Conservation (phyloP, 2,113 vertebrate genomes). For the Etheostoma spectabile region DNA sequence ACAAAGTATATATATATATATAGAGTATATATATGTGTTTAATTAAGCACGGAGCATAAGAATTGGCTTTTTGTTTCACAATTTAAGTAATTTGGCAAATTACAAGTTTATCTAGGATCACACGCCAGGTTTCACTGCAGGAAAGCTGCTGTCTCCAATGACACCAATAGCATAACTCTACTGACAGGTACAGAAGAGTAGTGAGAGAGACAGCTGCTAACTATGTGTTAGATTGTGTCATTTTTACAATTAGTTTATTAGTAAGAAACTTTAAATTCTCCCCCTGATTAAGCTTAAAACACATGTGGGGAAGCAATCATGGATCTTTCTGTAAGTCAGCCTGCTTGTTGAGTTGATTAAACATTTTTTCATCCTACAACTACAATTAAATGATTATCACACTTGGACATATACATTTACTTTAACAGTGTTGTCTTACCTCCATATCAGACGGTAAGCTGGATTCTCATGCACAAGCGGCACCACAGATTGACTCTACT, state of each 20-base stretch:
- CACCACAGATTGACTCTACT: constrained; percentile 91
- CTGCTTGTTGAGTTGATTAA: neutral
- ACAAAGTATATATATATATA: neutral
- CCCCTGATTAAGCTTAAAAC: neutral
- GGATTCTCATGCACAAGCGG: constrained; percentile 90
- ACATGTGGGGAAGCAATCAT: neutral
- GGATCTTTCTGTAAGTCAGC: neutral
- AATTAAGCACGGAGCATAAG: neutral
- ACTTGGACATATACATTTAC: neutral
- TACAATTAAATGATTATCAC: neutral
- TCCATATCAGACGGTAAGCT: constrained; percentile 91
- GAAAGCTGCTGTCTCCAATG: no score
- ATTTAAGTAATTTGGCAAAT: no score
- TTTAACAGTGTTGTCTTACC: constrained; percentile 78
- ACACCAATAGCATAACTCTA: no score
- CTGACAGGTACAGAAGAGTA: no score
- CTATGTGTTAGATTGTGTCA: no score
- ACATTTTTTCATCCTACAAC: neutral
- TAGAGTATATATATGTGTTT: no score
- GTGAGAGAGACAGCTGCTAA: no score
- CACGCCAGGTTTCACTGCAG: no score
- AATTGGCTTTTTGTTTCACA: no score
- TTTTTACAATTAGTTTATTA: no score
- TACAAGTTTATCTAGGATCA: no score
- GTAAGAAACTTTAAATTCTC: neutral